These are phyloP conservation scores for Eristalinus aeneus DNA, from an alignment of 2,888 invertebrate species.

Conservation along the genomic window DNA sequence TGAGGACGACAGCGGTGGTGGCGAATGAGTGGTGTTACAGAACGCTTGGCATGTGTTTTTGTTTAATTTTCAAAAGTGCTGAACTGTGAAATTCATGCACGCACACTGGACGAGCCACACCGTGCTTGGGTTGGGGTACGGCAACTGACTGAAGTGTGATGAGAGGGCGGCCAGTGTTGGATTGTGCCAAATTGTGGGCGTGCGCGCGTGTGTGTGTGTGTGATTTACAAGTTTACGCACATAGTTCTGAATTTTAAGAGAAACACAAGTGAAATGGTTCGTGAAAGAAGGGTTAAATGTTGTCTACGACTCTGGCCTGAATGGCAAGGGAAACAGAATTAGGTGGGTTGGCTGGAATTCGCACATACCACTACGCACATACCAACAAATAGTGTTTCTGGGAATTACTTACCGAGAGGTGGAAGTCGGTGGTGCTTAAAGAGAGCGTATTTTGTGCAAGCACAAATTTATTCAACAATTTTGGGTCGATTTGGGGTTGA, in stretches of 20 bases:
- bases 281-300: slow-evolving; percentile 68
- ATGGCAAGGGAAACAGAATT: slow-evolving; percentile 27
- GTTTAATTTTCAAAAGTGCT: slow-evolving; percentile 71
- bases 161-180: neutral
- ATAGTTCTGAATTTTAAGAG: slow-evolving; percentile 68
- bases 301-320: slow-evolving; percentile 50
- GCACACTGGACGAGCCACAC: slow-evolving; percentile 41
- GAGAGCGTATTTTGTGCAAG: slow-evolving; percentile 26
- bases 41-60: slow-evolving; percentile 68
- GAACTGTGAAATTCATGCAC: slow-evolving; percentile 71
- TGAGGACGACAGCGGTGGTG: neutral
- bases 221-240: slow-evolving; percentile 68
- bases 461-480: slow-evolving; percentile 45
- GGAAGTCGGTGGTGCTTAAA: slow-evolving; percentile 58
- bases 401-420: slow-evolving; percentile 49
- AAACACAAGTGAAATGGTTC: slow-evolving; percentile 66
- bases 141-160: neutral
- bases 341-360: slow-evolving; percentile 23
- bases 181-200: neutral
- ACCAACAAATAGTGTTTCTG: slow-evolving; percentile 12
- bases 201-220: neutral
- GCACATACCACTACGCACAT: neutral
- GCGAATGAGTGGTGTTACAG: slow-evolving; percentile 54
- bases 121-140: neutral
- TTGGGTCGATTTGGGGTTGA: slow-evolving; percentile 6